phyloP scores from a whole-genome alignment of 2,113 vertebrate species.

The Aspiorhynchus laticeps region DNA sequence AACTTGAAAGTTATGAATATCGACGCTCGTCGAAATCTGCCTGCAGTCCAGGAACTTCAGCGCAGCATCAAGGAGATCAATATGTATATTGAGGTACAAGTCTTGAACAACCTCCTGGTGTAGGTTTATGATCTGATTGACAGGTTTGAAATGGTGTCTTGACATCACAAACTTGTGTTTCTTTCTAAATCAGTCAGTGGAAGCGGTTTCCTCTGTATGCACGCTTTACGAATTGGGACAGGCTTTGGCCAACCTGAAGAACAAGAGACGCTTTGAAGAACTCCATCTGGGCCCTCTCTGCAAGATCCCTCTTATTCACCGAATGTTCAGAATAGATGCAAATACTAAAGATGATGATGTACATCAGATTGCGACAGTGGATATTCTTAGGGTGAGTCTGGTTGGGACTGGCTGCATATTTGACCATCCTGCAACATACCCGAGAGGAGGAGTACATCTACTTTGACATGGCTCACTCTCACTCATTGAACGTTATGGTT shows the following conservation, averaged over 20 bases:
- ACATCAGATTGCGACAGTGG: constrained; percentile 73
- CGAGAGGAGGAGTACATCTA: neutral
- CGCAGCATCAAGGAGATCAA: constrained; percentile 73
- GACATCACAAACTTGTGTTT: neutral
- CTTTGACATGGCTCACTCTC: neutral
- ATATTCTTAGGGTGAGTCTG: constrained; percentile 74
- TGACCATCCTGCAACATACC: neutral
- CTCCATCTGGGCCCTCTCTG: constrained; percentile 79
- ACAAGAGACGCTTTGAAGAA: constrained; percentile 78
- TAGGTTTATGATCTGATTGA: neutral
- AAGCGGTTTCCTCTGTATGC: constrained; percentile 66
- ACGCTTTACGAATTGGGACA: constrained; percentile 79
- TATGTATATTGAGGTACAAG: constrained; percentile 73
- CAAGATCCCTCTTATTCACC: constrained; percentile 75
- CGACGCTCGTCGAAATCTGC: constrained; percentile 43
- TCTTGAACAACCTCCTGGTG: neutral
- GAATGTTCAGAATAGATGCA: constrained; percentile 74
- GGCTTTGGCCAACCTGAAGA: constrained; percentile 73
- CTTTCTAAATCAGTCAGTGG: constrained; percentile 62
- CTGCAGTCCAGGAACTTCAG: constrained; percentile 71
- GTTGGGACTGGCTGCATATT: neutral
- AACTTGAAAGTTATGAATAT: constrained; percentile 57
- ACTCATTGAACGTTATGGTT: neutral
- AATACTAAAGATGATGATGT: constrained; percentile 79
- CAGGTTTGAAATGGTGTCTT: neutral